Evolutionary conservation across 2,113 vertebrate genomes (phyloP).

Genomic region (Odontophorus gujanensis): DNA sequence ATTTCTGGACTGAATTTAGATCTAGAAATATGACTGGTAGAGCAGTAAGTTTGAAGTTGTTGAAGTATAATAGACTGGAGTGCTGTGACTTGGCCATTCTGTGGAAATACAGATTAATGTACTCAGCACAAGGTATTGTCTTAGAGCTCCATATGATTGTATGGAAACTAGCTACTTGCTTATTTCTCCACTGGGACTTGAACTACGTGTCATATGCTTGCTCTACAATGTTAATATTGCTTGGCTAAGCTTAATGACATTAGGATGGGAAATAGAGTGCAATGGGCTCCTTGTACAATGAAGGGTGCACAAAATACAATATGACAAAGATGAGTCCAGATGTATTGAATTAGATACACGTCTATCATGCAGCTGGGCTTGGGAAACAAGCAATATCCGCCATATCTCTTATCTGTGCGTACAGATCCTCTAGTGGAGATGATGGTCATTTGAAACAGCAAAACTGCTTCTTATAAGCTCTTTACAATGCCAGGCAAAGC

Average conservation of each 20-base stretch:
- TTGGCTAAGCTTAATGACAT: not conserved
- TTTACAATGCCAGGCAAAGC: too few relatives aligned
- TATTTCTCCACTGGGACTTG: not conserved
- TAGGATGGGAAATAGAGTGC: fast-evolving
- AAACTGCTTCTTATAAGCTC: not conserved
- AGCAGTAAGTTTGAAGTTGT: not conserved
- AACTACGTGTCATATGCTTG: not conserved
- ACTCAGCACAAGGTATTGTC: not conserved
- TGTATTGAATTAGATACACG: not conserved
- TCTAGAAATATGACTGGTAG: not conserved
- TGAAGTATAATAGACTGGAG: fast-evolving
- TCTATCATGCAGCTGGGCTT: not conserved
- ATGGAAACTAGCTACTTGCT: not conserved
- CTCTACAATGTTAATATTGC: not conserved
- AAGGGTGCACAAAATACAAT: not conserved
- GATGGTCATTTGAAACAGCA: too few relatives aligned
- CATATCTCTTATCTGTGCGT: not conserved
- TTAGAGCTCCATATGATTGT: fast-evolving
- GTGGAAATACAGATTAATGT: not conserved
- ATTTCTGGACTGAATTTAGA: not conserved
- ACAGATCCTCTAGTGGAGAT: not conserved
- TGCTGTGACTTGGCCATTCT: fast-evolving
- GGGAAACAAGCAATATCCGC: not conserved
- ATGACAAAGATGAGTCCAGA: not conserved
- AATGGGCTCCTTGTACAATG: not conserved